A percentile compares a stretch with the other conserved stretches of the same genome.
These are phyloP conservation scores for Colletes collaris DNA, from an alignment of 2,888 invertebrate species.

Conservation along the genomic window DNA sequence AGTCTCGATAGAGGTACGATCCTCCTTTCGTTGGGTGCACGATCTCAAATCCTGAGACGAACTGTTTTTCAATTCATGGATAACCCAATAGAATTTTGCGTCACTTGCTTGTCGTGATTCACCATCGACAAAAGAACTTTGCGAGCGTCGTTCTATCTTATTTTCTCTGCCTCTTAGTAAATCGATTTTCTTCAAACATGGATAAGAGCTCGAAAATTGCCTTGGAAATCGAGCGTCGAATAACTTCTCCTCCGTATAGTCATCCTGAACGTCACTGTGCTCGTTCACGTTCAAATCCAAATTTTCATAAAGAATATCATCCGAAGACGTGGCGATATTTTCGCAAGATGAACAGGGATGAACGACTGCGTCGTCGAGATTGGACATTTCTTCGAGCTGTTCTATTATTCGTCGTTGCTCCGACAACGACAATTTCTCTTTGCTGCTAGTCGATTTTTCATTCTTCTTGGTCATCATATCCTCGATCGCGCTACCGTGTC, in stretches of 20 bases:
- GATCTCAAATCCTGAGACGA: neutral
- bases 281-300: neutral
- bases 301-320: neutral
- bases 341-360: constrained; percentile 49
- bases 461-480: neutral
- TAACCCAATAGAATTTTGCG: neutral
- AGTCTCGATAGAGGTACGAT: neutral
- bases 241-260: constrained; percentile 37
- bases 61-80: neutral
- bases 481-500: neutral
- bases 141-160: neutral
- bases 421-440: constrained; percentile 71
- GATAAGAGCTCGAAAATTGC: constrained; percentile 17
- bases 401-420: constrained; percentile 78
- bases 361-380: constrained; percentile 77
- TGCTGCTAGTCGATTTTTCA: neutral
- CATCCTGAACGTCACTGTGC: too few relatives aligned
- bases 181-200: neutral
- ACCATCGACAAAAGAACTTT: neutral
- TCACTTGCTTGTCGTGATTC: neutral
- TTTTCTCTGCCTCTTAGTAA: too few relatives aligned
- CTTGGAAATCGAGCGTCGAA: constrained; percentile 38
- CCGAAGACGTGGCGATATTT: neutral
- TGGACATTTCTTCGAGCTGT: constrained; percentile 78
- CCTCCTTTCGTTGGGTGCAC: neutral